Percentiles rank a stretch among this genome's conserved stretches.
Evolutionary conservation across 64 coral and sea anemone genomes (phyloP).

Genomic region (Cladopsammia gracilis): DNA sequence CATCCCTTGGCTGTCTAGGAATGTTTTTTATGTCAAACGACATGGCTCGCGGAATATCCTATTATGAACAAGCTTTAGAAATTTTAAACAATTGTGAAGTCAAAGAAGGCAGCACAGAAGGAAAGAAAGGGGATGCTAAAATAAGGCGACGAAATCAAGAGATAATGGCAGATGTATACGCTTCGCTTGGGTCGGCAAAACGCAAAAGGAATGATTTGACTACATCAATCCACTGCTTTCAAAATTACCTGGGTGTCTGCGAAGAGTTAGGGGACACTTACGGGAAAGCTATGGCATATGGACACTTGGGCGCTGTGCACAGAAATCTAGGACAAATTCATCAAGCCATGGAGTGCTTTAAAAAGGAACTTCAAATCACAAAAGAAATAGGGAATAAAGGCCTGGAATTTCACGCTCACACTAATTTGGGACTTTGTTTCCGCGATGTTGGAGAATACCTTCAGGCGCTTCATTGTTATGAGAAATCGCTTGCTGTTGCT

Average conservation of each 20-base stretch:
- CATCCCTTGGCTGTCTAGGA: background rate
- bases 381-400: background rate
- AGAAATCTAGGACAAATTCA: conserved; percentile 3
- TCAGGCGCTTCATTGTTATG: background rate
- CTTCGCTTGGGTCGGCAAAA: background rate
- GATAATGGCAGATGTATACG: conserved; percentile 5
- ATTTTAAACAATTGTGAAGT: background rate
- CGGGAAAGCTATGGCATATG: background rate
- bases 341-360: conserved; percentile 20
- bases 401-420: conserved; percentile 9
- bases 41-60: background rate
- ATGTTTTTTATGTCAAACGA: conserved; percentile 17
- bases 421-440: conserved; percentile 13
- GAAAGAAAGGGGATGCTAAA: background rate
- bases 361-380: background rate
- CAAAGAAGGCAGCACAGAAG: background rate
- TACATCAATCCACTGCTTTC: conserved; percentile 8
- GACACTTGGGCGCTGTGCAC: background rate
- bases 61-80: background rate
- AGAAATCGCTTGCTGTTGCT: conserved; percentile 25
- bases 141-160: background rate
- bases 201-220: background rate
- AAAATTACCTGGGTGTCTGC: background rate
- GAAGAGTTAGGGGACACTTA: background rate
- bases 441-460: conserved; percentile 7